Evolutionary conservation across 1,140 invertebrate genomes (phyloP), one percentile per base, ranked within the genome.

Genomic region (Ips typographus): DNA sequence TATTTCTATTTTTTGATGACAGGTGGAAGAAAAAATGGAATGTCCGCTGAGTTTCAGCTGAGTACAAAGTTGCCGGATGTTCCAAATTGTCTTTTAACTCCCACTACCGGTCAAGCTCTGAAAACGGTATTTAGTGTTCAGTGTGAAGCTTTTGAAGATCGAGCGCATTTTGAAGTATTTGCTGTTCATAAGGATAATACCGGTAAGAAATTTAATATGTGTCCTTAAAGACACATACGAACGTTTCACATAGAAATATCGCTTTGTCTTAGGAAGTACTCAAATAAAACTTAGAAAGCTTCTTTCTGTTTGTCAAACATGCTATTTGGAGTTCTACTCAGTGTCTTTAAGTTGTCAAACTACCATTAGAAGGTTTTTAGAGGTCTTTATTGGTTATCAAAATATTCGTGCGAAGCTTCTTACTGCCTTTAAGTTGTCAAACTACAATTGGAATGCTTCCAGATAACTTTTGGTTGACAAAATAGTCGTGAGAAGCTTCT

Each of bases 31-130:
- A 44, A 49, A 36, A 43, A 47, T 47, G 42, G 59, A 8, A 37
- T 47, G 43, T 61, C 59, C 3, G 51, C 63, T 2, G 63, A 65
- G 38, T 56, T 65, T 44, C 36, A 8, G 2, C 36, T 65, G 39
- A n/a, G 22, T 22, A 65, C 63, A 6, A 36, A 55, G 2, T n/a
- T 56, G 40, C 51, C 52, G 6, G 40, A 51, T 37, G 4, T 56
- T 3, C 39, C 47, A 36, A 37, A 56, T 37, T 65, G 63, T 36
- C 5, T 4, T 1, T 37, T 65, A 2, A 42, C 42, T 5, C 63
- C 63, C 4, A 6, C 40, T 2, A 38, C n/a, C 2, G 63, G 63
- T 2, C 36, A 43, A 2, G 63, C 63, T 3, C 51, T 65, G 2
- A 7, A 65, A 43, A 65, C 63, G 4, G 39, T 4, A 7, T 65